These are phyloP conservation scores for Lasius platythorax DNA, from an alignment of 2,888 invertebrate genomes.

Conservation along the genomic window DNA sequence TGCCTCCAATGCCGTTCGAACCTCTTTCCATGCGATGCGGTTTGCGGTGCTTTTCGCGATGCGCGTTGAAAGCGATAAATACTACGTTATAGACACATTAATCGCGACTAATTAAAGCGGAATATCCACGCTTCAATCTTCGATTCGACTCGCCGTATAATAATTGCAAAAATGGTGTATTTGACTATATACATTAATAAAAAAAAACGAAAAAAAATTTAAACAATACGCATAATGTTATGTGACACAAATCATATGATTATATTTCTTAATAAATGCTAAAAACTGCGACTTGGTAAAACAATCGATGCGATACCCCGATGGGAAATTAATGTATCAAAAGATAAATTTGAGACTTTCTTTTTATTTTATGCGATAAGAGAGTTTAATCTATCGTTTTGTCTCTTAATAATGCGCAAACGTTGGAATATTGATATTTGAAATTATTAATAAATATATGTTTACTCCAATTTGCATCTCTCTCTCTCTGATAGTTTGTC, in stretches of 20 bases:
- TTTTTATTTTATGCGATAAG: neutral
- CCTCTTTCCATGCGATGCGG: conserved; percentile 19
- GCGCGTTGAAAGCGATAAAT: conserved; percentile 19
- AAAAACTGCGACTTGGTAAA: neutral
- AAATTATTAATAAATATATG: conserved; percentile 3
- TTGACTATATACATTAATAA: neutral
- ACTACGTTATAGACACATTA: conserved; percentile 10
- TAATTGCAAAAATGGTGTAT: neutral
- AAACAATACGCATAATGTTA: neutral
- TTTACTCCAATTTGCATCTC: neutral
- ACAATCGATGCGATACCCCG: neutral
- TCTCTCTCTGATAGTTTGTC: neutral
- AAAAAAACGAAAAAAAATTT: neutral
- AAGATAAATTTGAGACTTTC: neutral
- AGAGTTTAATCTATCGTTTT: neutral
- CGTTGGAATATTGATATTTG: neutral
- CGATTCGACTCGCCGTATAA: neutral
- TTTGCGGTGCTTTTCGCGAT: conserved; percentile 18
- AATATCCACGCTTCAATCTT: neutral
- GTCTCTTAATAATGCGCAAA: neutral
- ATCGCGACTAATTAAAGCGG: neutral
- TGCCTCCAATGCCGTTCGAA: conserved; percentile 44
- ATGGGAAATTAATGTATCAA: neutral
- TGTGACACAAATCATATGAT: neutral
- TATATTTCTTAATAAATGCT: neutral